These are phyloP conservation scores for Tenualosa thibaudeaui DNA, from an alignment of 2,797 vertebrate genomes.

Conservation along the genomic window DNA sequence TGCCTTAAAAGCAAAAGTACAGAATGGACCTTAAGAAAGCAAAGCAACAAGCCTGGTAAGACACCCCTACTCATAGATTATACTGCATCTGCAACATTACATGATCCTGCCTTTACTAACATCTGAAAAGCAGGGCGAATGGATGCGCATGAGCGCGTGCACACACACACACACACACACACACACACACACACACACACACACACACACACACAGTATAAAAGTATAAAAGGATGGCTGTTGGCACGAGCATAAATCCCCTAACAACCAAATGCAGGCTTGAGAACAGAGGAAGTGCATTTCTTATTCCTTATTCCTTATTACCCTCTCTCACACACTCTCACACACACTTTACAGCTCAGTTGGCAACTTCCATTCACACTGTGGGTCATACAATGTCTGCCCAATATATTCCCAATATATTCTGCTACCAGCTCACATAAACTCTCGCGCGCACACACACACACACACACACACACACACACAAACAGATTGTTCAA, in stretches of 20 bases:
- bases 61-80: too few species aligned
- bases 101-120: not conserved
- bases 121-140: constrained; percentile 60
- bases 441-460: constrained; percentile 36
- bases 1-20: not conserved
- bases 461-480: constrained; percentile 34
- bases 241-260: constrained; percentile 56
- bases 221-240: constrained; percentile 61
- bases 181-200: too few species aligned
- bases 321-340: constrained; percentile 68
- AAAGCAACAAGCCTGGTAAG: not conserved
- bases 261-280: constrained; percentile 62
- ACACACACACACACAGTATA: not conserved
- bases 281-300: constrained; percentile 53
- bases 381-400: constrained; percentile 58
- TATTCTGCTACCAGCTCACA: constrained; percentile 7
- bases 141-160: not conserved
- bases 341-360: constrained; percentile 66
- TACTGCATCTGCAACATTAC: not conserved
- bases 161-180: not conserved
- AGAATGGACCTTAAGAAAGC: not conserved
- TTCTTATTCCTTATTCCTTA: constrained; percentile 63
- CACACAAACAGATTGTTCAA: too few species aligned
- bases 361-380: constrained; percentile 69
- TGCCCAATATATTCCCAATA: constrained; percentile 30